A percentile compares a stretch with the other conserved stretches of the same genome.
Conservation (phyloP, 1,140 invertebrate species). For the Pteromalus puparum region DNA sequence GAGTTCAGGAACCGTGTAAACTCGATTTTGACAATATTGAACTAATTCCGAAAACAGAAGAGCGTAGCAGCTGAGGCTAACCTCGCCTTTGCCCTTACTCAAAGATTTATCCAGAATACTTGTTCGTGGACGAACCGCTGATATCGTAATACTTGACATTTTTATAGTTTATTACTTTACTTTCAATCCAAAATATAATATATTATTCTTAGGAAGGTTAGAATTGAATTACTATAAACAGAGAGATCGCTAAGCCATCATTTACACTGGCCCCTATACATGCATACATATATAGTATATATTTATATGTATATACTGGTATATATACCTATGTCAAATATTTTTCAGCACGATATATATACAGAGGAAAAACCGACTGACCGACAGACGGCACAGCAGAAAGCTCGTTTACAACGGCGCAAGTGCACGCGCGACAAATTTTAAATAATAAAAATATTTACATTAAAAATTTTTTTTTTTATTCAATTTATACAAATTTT, state of each 20-base stretch:
- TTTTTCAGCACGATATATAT: too few relatives aligned
- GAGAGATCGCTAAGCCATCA: too few relatives aligned
- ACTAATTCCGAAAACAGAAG: slow-evolving; percentile 98
- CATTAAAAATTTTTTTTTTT: slow-evolving; percentile 4
- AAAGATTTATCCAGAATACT: slow-evolving; percentile 94
- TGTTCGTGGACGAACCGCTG: slow-evolving; percentile 79
- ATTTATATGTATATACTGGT: too few relatives aligned
- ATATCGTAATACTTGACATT: slow-evolving; percentile 73
- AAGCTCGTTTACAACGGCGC: too few relatives aligned
- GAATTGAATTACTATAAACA: neutral
- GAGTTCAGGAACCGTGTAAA: slow-evolving; percentile 95
- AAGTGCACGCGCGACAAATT: neutral
- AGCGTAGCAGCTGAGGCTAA: slow-evolving; percentile 95
- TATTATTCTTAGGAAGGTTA: neutral
- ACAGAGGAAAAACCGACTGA: too few relatives aligned
- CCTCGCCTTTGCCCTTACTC: slow-evolving; percentile 93
- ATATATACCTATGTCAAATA: too few relatives aligned
- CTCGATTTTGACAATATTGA: slow-evolving; percentile 97
- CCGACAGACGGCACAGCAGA: too few relatives aligned
- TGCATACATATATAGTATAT: neutral
- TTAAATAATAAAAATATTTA: neutral
- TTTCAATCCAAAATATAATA: neutral
- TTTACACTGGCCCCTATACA: neutral
- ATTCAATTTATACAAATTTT: neutral
- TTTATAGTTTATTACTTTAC: slow-evolving; percentile 7